Evolutionary conservation across 2,888 invertebrate genomes (phyloP), one percentile per base, ranked within the genome.

Genomic region (Pachycephus smyrnensis): DNA sequence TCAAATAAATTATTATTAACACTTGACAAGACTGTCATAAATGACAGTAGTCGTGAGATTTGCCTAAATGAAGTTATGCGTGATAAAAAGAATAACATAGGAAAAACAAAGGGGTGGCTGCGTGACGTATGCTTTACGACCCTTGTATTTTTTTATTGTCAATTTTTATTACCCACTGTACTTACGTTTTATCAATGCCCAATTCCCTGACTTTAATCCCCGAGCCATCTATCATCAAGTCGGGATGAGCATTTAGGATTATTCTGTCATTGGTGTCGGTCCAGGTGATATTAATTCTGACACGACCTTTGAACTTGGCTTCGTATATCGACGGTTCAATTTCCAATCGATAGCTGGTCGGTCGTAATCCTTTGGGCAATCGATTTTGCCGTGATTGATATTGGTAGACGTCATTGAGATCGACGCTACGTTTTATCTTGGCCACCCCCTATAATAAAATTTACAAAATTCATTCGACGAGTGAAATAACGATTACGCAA

Each of bases 231-330:
- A 96, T 94, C 79, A 93, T 92, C 73, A 96, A 90, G 80, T 95
- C 94, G 33, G 93, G 94, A 82, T 95, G 94, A 6, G 94, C 94
- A 86, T 96, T 95, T 0, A 96, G 89, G 0, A 92, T 93, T 76
- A 96, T 93, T 86, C 94, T 93, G 79, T 94, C 94, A 0, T 94
- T 92, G 12, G 93, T 93, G 75, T 93, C 92, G 35, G 93, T 92
- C 94, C 95, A 96, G 1, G 94, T 95, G 31, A 96, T 91, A 86
- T 95, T 95, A 82, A 97, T 96, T 83, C 92, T 93, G 0, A 96
- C 94, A 76, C 92, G 92, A 0, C 96, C 97, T 77, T 93, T 93
- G 88, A 95, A 97, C 15, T 93, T 92, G 0, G 93, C 94, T 76
- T 95, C 94, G 68, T 94, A 94, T 0, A 95, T 92, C 80, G 94